A percentile compares a stretch with the other conserved stretches of the same genome.
Evolutionary conservation across 1,140 invertebrate species (phyloP).

Genomic region (Drosophila neocordata): DNA sequence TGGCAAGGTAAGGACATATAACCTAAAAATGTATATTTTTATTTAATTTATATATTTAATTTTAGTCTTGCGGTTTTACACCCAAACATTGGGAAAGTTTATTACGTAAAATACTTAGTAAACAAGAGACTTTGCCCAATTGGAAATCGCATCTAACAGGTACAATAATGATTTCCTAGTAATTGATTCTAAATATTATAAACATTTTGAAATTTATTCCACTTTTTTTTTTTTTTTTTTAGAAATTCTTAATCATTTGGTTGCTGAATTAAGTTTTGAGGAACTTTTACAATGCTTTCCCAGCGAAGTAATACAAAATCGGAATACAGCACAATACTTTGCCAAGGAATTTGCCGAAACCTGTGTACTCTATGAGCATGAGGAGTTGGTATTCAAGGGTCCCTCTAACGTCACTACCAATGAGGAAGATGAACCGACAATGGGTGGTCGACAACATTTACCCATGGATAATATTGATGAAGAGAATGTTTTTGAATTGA

Average conservation of each 20-base stretch:
- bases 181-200: background rate
- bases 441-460: constrained; percentile 49
- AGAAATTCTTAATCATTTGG: constrained; percentile 79
- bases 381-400: constrained; percentile 58
- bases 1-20: constrained; percentile 59
- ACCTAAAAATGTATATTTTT: background rate
- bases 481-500: constrained; percentile 78
- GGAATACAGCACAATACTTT: constrained; percentile 69
- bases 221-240: background rate
- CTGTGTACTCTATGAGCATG: constrained; percentile 66
- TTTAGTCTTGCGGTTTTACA: constrained; percentile 73
- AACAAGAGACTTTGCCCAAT: constrained; percentile 69
- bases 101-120: constrained; percentile 72
- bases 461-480: constrained; percentile 82
- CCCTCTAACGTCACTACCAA: constrained; percentile 13
- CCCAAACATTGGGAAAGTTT: constrained; percentile 79
- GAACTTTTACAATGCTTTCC: constrained; percentile 79
- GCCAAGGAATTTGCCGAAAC: constrained; percentile 75
- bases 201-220: background rate
- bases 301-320: constrained; percentile 71
- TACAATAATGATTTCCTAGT: too few species aligned
- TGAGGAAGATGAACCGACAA: background rate
- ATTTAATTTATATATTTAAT: background rate
- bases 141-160: constrained; percentile 75
- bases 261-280: constrained; percentile 72